These are phyloP conservation scores for Monodelphis domestica DNA, from an alignment of 2,797 vertebrate genomes.

Conservation along the genomic window DNA sequence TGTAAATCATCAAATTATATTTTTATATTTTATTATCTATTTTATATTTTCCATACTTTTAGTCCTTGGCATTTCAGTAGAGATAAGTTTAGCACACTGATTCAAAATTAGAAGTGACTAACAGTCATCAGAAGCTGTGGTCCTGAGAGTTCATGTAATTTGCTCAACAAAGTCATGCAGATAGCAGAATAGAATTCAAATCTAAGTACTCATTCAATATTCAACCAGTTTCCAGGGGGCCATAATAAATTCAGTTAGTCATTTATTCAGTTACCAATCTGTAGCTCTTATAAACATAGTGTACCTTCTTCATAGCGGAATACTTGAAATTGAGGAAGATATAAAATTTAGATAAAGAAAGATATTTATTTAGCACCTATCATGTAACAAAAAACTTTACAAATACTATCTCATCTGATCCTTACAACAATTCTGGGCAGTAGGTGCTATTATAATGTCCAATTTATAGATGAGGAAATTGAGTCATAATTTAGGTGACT, in stretches of 20 bases:
- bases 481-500: neutral
- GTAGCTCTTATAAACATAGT: neutral
- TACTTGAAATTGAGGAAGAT: neutral
- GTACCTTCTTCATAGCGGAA: neutral
- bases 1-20: too few species aligned
- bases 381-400: neutral
- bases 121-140: neutral
- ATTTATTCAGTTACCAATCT: neutral
- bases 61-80: neutral
- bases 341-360: neutral
- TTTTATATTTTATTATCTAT: too few species aligned
- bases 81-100: neutral
- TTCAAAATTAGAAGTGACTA: neutral
- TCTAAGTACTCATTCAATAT: neutral
- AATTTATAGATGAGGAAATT: neutral
- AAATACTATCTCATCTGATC: neutral
- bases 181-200: neutral
- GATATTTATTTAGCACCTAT: neutral
- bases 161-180: neutral
- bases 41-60: neutral
- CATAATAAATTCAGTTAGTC: neutral
- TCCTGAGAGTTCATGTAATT: neutral
- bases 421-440: neutral
- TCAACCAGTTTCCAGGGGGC: neutral
- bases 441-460: neutral